Conservation (phyloP, 2,113 vertebrate species). For the Lepidothrix coronata region DNA sequence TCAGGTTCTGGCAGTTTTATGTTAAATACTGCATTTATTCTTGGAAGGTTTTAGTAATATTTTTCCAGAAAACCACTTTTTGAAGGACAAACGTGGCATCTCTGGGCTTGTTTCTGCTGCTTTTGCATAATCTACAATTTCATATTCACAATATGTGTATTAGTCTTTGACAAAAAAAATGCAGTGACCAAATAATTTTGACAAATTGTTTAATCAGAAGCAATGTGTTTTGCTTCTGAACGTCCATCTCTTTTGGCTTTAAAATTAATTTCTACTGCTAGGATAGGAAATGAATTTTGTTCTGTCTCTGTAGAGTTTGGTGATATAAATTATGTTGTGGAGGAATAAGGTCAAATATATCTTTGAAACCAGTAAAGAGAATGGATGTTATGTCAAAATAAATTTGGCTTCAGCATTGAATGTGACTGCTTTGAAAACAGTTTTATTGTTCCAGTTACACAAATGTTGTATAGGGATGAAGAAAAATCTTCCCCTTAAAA, state of each 20-base stretch:
- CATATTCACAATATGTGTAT: background rate
- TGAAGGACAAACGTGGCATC: background rate
- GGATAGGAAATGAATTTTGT: background rate
- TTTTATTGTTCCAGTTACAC: background rate
- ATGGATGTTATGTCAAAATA: background rate
- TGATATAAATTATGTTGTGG: background rate
- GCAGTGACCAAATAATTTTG: background rate
- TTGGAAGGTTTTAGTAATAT: background rate
- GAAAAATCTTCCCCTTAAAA: background rate
- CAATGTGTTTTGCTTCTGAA: background rate
- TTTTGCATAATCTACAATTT: background rate
- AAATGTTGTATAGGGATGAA: rapidly evolving
- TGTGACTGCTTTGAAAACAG: background rate
- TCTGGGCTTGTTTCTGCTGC: background rate
- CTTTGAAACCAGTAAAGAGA: background rate
- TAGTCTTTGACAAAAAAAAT: background rate
- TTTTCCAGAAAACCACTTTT: background rate
- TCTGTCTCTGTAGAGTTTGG: background rate
- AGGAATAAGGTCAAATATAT: background rate
- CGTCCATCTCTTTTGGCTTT: background rate
- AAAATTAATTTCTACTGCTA: background rate
- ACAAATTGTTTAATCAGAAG: background rate
- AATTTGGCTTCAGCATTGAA: background rate
- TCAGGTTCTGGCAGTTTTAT: background rate
- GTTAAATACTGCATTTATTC: background rate